These are phyloP conservation scores for Dinomys branickii DNA, from an alignment of 2,113 vertebrate species.

Conservation along the genomic window DNA sequence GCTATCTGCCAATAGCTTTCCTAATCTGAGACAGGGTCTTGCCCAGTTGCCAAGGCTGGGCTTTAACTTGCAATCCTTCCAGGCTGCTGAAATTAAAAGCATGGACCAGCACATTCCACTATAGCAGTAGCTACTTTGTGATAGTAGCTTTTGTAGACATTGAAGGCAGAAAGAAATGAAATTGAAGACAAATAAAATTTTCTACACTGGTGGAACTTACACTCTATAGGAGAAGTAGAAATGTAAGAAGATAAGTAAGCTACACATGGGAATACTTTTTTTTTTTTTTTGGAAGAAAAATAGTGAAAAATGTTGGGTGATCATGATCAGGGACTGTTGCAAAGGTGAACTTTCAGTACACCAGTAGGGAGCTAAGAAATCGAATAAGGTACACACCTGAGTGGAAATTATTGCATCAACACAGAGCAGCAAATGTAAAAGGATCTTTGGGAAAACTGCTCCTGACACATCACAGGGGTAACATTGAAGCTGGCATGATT, in stretches of 20 bases:
- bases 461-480: not conserved
- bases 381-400: not conserved
- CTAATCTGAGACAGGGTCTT: not conserved
- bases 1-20: not conserved
- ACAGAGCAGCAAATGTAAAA: not conserved
- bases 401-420: not conserved
- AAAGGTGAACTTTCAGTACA: not conserved
- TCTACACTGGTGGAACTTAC: not conserved
- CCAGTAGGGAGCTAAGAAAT: not conserved
- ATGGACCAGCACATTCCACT: not conserved
- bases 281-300: not conserved
- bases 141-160: not conserved
- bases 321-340: not conserved
- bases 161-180: not conserved
- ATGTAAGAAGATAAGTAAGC: not conserved
- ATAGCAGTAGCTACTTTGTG: not conserved
- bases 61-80: not conserved
- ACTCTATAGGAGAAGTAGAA: not conserved
- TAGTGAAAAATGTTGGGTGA: not conserved
- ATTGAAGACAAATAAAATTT: not conserved
- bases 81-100: not conserved
- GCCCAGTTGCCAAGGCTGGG: not conserved
- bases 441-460: not conserved
- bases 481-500: not conserved
- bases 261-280: not conserved